Percentiles rank a stretch among this genome's conserved stretches.
Conservation (phyloP, 1,140 invertebrate genomes). For the Bombus huntii region DNA sequence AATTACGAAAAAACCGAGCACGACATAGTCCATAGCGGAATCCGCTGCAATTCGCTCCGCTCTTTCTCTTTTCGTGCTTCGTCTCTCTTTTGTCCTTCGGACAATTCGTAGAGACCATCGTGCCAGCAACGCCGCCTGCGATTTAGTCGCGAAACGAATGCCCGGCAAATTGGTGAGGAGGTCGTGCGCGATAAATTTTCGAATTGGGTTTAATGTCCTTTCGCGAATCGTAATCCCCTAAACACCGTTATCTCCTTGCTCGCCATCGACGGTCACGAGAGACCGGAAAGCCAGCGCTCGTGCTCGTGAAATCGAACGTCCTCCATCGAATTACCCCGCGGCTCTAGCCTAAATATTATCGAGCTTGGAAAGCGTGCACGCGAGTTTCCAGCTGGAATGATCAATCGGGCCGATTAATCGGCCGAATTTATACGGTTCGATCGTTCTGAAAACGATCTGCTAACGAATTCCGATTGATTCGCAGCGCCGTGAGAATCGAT, state of each 20-base stretch:
- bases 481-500: no score
- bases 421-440: neutral
- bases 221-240: conserved; percentile 44
- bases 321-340: neutral
- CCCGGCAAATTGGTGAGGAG: neutral
- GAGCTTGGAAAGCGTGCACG: neutral
- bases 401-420: neutral
- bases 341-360: neutral
- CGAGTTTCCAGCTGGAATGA: neutral
- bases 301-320: neutral
- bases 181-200: conserved; percentile 28
- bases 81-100: neutral
- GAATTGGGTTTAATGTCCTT: conserved; percentile 35
- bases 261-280: neutral
- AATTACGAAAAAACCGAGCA: conserved; percentile 25
- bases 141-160: neutral
- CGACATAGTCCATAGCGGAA: neutral
- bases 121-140: neutral
- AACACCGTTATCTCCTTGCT: conserved; percentile 23
- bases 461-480: neutral
- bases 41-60: neutral
- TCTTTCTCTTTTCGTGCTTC: no score
- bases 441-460: neutral
- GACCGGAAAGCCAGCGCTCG: neutral
- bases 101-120: neutral